These are phyloP conservation scores for Rutilus rutilus DNA, from an alignment of 2,113 vertebrate species.

Conservation along the genomic window DNA sequence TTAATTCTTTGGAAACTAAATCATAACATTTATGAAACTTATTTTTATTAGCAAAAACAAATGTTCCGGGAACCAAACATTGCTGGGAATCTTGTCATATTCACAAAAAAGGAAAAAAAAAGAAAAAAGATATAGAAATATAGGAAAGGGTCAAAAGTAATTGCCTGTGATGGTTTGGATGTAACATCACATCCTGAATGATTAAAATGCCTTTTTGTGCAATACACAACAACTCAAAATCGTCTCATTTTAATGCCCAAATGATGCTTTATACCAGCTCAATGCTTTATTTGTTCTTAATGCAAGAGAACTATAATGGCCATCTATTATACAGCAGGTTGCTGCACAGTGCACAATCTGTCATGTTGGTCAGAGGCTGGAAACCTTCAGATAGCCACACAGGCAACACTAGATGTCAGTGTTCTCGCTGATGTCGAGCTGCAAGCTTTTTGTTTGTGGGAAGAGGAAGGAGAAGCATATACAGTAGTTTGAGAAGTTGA, in stretches of 20 bases:
- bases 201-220: too few species aligned
- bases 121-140: too few species aligned
- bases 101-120: too few species aligned
- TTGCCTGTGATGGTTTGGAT: too few species aligned
- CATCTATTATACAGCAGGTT: not conserved
- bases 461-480: constrained; percentile 22
- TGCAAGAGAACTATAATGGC: not conserved
- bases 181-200: too few species aligned
- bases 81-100: too few species aligned
- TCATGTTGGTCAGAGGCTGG: not conserved
- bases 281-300: not conserved
- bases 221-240: not conserved
- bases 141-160: too few species aligned
- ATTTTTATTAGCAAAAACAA: too few species aligned
- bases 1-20: too few species aligned
- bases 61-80: too few species aligned
- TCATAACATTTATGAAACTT: too few species aligned
- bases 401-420: constrained; percentile 76
- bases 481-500: constrained; percentile 6
- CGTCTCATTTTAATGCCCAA: not conserved
- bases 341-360: not conserved
- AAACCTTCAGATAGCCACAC: constrained; percentile 38
- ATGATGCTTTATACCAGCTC: too few species aligned
- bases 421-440: constrained; percentile 64
- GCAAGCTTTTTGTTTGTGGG: constrained; percentile 42